A percentile compares a stretch with the other conserved stretches of the same genome.
These are phyloP conservation scores for Pithys albifrons DNA, from an alignment of 2,113 vertebrate genomes.

Conservation along the genomic window DNA sequence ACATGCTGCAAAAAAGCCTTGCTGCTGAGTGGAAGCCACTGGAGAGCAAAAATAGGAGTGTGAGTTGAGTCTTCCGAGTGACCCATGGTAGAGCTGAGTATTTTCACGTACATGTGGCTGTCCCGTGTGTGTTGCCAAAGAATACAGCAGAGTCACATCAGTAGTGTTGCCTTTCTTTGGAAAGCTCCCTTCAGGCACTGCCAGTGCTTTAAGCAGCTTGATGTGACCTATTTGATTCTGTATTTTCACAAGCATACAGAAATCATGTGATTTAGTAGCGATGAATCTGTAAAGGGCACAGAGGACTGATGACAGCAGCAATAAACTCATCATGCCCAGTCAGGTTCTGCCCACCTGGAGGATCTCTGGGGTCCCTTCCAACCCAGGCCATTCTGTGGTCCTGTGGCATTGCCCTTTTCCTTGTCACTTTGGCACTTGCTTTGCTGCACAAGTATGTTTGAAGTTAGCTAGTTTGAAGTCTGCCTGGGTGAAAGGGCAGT, in stretches of 20 bases:
- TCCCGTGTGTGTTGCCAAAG: background rate
- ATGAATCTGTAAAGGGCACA: background rate
- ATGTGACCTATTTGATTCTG: background rate
- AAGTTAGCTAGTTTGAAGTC: background rate
- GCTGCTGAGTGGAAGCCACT: background rate
- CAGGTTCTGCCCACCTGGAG: background rate
- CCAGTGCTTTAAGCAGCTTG: background rate
- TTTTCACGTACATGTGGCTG: background rate
- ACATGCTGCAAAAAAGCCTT: constrained; percentile 18
- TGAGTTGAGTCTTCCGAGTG: background rate
- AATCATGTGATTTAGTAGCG: background rate
- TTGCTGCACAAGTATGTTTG: background rate
- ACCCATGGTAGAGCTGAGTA: background rate
- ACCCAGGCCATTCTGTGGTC: background rate
- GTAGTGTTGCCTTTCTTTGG: background rate
- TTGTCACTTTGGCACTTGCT: background rate
- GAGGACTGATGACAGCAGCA: background rate
- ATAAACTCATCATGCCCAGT: background rate
- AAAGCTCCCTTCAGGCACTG: background rate
- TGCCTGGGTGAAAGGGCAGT: background rate
- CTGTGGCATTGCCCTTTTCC: background rate
- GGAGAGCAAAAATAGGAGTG: background rate
- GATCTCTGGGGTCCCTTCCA: background rate
- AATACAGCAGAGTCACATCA: background rate
- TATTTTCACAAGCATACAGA: background rate